A percentile compares a stretch with the other conserved stretches of the same genome.
Evolutionary conservation across 2,888 invertebrate genomes (phyloP).

Genomic region (Drosophila infuscata): DNA sequence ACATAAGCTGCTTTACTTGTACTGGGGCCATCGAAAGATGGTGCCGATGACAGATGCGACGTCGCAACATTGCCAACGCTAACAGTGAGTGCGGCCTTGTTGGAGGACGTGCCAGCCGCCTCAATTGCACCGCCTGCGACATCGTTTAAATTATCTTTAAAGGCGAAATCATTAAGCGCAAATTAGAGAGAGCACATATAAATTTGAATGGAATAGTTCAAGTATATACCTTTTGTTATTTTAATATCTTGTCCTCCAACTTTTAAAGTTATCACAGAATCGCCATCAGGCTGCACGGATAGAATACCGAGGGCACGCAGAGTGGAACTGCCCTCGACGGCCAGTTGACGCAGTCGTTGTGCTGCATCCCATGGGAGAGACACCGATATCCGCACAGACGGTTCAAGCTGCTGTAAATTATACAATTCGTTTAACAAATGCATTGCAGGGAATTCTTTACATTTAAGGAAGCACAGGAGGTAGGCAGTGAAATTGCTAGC

Average conservation of each 20-base stretch:
- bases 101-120: constrained; percentile 79
- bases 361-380: constrained; percentile 98
- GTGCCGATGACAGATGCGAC: constrained; percentile 62
- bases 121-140: constrained; percentile 68
- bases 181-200: background rate
- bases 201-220: background rate
- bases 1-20: constrained; percentile 74
- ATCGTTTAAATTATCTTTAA: constrained; percentile 76
- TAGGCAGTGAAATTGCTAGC: constrained; percentile 38
- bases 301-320: constrained; percentile 96
- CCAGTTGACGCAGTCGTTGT: constrained; percentile 94
- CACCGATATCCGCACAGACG: constrained; percentile 98
- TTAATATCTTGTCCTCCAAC: constrained; percentile 90
- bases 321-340: constrained; percentile 95
- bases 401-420: constrained; percentile 87
- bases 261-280: constrained; percentile 91
- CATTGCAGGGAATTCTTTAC: constrained; percentile 26
- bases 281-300: constrained; percentile 97
- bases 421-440: constrained; percentile 13
- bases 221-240: constrained; percentile 68
- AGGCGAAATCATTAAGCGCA: background rate
- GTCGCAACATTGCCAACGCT: constrained; percentile 56
- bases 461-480: constrained; percentile 40
- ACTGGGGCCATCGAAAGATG: constrained; percentile 71
- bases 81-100: constrained; percentile 48